These are phyloP conservation scores for Nothocercus nigrocapillus DNA, from an alignment of 2,113 vertebrate species.

Conservation along the genomic window DNA sequence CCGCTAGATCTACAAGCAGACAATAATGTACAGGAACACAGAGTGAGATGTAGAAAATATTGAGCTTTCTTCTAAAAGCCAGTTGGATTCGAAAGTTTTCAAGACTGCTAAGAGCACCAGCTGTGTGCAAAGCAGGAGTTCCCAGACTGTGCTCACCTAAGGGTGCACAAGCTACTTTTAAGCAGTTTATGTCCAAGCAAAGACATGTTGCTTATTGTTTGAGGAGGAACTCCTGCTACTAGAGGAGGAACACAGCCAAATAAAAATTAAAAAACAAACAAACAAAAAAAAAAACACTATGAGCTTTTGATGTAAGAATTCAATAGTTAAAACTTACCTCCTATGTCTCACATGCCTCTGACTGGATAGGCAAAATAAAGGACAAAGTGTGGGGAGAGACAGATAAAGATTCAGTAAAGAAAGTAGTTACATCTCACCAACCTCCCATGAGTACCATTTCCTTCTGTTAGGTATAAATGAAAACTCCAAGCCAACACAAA, in stretches of 20 bases:
- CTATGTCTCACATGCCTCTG: background rate
- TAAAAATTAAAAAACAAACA: background rate
- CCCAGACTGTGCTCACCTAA: rapidly evolving
- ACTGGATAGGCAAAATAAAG: background rate
- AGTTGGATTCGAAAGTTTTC: background rate
- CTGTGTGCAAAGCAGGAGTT: background rate
- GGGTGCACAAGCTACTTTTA: background rate
- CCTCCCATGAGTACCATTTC: background rate
- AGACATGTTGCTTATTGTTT: background rate
- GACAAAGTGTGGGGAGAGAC: background rate
- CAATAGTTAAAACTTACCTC: background rate
- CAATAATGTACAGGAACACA: background rate
- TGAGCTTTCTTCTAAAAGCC: background rate
- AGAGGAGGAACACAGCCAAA: background rate
- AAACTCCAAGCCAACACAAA: background rate
- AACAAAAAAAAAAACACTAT: background rate
- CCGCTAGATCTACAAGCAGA: conserved; percentile 76
- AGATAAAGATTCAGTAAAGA: background rate
- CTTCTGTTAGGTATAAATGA: background rate
- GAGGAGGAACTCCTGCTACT: background rate
- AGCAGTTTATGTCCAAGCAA: background rate
- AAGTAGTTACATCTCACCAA: background rate
- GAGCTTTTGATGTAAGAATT: background rate
- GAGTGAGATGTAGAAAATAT: background rate
- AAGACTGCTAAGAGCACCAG: background rate